Conservation (phyloP, 2,797 vertebrate species). For the Pangasius larnaudii region DNA sequence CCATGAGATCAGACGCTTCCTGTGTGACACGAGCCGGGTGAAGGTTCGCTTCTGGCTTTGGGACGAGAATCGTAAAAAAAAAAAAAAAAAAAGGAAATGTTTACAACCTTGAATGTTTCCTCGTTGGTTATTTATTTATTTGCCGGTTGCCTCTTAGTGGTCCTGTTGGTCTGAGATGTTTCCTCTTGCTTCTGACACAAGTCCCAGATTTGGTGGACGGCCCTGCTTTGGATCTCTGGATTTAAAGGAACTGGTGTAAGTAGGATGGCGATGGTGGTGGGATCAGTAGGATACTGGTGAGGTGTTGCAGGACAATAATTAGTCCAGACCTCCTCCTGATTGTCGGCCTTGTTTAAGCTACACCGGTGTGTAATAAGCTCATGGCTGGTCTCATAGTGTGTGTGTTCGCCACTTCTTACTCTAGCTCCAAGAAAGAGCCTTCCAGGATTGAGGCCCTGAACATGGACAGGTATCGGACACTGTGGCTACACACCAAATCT, state of each 20-base stretch:
- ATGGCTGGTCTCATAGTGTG: background rate
- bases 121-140: background rate
- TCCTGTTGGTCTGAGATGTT: background rate
- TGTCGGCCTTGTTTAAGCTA: background rate
- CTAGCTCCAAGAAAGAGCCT: background rate
- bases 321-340: background rate
- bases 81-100: background rate
- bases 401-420: background rate
- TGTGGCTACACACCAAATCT: slow-evolving; percentile 26
- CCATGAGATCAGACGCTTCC: background rate
- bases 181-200: background rate
- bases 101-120: background rate
- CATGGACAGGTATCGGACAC: slow-evolving; percentile 42
- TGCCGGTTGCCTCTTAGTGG: background rate
- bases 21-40: no score
- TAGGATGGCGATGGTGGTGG: background rate
- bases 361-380: background rate
- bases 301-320: no score
- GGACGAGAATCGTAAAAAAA: background rate
- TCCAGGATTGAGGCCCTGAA: slow-evolving; percentile 31
- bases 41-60: background rate
- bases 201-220: background rate
- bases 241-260: background rate
- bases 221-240: no score
- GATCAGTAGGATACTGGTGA: background rate